Conservation (phyloP, 2,888 invertebrate species). For the Xestia c-nigrum region DNA sequence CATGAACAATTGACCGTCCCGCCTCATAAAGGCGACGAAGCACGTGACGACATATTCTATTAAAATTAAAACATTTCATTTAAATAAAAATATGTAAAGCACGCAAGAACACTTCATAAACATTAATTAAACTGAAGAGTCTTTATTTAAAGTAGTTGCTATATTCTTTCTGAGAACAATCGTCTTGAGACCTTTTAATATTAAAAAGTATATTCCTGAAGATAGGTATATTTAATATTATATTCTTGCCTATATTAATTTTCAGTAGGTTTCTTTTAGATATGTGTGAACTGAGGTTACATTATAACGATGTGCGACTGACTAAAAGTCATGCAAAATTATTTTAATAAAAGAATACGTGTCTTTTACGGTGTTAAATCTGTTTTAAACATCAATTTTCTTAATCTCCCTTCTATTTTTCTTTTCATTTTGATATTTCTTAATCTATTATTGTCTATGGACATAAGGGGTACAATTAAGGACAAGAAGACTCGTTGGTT, state of each 20-base stretch:
- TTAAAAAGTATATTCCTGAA: not conserved
- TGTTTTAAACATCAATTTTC: not conserved
- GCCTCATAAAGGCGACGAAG: constrained; percentile 30
- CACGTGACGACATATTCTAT: constrained; percentile 31
- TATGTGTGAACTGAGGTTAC: not conserved
- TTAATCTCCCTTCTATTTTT: not conserved
- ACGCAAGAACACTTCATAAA: constrained; percentile 66
- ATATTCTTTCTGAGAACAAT: constrained; percentile 69
- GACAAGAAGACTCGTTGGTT: not conserved
- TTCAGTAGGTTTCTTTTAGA: not conserved
- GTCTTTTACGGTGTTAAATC: not conserved
- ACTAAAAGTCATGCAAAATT: not conserved
- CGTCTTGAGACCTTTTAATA: constrained; percentile 61
- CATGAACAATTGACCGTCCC: constrained; percentile 2
- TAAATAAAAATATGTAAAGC: constrained; percentile 63
- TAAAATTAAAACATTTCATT: constrained; percentile 50
- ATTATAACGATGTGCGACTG: not conserved
- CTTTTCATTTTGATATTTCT: no score
- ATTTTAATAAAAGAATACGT: not conserved
- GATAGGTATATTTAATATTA: not conserved
- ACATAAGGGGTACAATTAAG: not conserved
- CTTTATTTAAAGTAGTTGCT: constrained; percentile 68
- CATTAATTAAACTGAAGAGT: constrained; percentile 67
- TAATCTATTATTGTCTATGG: not conserved
- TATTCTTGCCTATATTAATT: not conserved